These are phyloP conservation scores for Caradrina kadenii DNA, from an alignment of 2,888 invertebrate species.

Conservation along the genomic window DNA sequence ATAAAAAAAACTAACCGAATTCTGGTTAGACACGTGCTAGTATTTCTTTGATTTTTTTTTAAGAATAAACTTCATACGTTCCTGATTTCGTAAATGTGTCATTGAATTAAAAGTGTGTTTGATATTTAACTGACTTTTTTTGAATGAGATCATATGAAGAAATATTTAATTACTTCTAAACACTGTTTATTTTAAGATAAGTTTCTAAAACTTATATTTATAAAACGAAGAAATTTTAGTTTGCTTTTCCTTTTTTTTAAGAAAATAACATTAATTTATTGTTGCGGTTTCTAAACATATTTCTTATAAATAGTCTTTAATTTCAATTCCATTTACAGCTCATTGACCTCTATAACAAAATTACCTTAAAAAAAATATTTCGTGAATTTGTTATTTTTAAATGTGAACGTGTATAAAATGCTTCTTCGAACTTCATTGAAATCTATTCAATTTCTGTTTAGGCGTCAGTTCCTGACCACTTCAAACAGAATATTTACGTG, in stretches of 20 bases:
- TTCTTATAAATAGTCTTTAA: background rate
- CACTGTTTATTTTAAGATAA: background rate
- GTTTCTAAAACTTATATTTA: background rate
- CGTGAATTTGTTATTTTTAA: conserved; percentile 1
- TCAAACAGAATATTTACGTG: conserved; percentile 61
- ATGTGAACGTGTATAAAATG: background rate
- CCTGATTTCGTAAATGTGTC: conserved; percentile 13
- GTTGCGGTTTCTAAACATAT: background rate
- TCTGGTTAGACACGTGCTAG: conserved; percentile 63
- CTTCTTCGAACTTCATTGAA: background rate
- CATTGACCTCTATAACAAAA: background rate
- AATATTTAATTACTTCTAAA: background rate
- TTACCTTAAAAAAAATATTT: background rate
- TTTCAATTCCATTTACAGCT: background rate
- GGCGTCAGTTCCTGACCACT: conserved; percentile 44
- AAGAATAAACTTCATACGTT: background rate
- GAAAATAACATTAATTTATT: background rate
- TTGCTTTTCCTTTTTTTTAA: background rate
- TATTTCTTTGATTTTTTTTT: conserved; percentile 36
- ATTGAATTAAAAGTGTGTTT: conserved; percentile 6
- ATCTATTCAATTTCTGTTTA: conserved; percentile 26
- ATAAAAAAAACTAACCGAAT: conserved; percentile 67
- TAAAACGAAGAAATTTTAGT: background rate
- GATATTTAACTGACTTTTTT: background rate
- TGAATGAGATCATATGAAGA: background rate